Conservation (phyloP, 2,888 invertebrate species). For the Microdon myrmicae region DNA sequence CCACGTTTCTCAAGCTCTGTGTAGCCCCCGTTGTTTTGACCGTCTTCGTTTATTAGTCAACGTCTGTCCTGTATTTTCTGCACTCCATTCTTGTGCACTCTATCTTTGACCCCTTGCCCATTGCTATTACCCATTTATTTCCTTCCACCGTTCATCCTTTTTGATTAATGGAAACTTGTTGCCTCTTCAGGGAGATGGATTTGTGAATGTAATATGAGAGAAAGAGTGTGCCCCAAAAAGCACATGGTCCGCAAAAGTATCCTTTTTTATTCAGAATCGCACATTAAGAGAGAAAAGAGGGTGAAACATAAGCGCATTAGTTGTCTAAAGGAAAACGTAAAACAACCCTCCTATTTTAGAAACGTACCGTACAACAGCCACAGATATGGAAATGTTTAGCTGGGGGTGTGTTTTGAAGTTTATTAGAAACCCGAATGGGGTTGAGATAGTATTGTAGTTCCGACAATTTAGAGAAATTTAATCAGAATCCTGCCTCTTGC, state of each 20-base stretch:
- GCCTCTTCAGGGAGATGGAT: slow-evolving; percentile 27
- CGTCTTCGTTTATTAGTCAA: too few species aligned
- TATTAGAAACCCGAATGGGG: slow-evolving; percentile 19
- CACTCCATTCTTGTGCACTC: too few species aligned
- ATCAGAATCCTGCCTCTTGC: slow-evolving; percentile 29
- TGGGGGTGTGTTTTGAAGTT: slow-evolving; percentile 26
- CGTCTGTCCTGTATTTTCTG: too few species aligned
- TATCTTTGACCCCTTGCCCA: too few species aligned
- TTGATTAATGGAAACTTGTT: slow-evolving; percentile 52
- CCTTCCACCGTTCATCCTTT: slow-evolving; percentile 43
- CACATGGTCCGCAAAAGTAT: slow-evolving; percentile 21
- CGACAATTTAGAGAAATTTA: slow-evolving; percentile 41
- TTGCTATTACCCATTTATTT: slow-evolving; percentile 39
- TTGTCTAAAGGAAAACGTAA: slow-evolving; percentile 16
- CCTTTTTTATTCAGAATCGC: slow-evolving; percentile 3
- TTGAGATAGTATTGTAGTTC: slow-evolving; percentile 6
- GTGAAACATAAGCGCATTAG: slow-evolving; percentile 32
- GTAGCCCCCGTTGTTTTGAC: too few species aligned
- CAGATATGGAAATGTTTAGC: slow-evolving; percentile 28
- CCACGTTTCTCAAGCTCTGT: too few species aligned
- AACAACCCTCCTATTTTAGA: slow-evolving; percentile 8
- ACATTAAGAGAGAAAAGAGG: slow-evolving; percentile 13
- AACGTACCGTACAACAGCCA: slow-evolving; percentile 10
- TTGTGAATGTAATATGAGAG: slow-evolving; percentile 1
- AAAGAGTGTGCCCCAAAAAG: slow-evolving; percentile 13